Evolutionary conservation across 2,113 vertebrate species (phyloP).

Genomic region (Nannospalax galili): DNA sequence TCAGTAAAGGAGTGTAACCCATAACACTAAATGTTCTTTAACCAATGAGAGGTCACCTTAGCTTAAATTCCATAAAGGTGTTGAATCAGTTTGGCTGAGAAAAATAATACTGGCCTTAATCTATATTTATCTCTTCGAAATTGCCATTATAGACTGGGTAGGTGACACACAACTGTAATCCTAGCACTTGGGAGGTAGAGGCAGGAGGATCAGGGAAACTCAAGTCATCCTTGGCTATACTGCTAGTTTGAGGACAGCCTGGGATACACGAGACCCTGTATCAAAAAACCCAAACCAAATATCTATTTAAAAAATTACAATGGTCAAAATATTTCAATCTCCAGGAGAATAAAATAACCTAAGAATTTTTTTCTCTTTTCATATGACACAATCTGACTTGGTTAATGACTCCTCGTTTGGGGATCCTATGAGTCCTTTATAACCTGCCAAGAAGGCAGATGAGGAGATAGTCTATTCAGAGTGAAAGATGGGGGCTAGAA

Average conservation of each 20-base stretch:
- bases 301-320: background rate
- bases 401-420: background rate
- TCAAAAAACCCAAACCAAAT: background rate
- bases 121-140: background rate
- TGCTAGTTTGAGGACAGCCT: too few species aligned
- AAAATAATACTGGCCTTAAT: background rate
- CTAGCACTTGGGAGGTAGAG: background rate
- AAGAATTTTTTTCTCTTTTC: background rate
- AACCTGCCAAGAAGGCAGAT: background rate
- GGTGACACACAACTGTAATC: background rate
- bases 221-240: background rate
- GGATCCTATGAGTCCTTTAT: background rate
- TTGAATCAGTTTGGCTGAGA: background rate
- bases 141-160: background rate
- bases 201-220: background rate
- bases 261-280: background rate
- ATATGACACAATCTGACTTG: background rate
- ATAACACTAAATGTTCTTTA: background rate
- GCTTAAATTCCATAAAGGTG: background rate
- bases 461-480: background rate
- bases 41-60: background rate
- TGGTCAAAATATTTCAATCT: slow-evolving; percentile 40
- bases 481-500: background rate
- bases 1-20: background rate
- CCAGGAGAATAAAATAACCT: slow-evolving; percentile 26